Base-by-base conservation (phyloP, 1,140 invertebrate genomes). In the Drosophila ercepeae region DNA sequence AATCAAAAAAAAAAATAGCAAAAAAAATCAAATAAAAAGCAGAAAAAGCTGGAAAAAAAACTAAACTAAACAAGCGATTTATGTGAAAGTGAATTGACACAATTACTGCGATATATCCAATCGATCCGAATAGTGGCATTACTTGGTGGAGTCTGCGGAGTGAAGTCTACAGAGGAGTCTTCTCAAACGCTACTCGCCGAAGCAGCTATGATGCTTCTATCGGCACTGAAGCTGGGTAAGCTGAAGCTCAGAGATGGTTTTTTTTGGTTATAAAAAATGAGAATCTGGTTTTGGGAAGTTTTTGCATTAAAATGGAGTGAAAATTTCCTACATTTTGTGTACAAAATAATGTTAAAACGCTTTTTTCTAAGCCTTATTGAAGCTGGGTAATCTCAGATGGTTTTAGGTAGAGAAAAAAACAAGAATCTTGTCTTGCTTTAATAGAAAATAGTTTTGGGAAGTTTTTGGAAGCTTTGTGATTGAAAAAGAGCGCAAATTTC, bases 191-290 rank as follows among this genome's bases (percentile, higher is more conserved):
- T 44, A 58, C 36, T 32, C 55, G 54, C 54, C 46, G 75, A 52
- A 54, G 52, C 67, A 61, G 88, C 58, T 89, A 91, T 91, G 89
- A 91, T 91, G 89, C 89, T 91, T 63, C 68, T 91, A 89, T 91
- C 89, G 75, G 89, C 89, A 54, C 64, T 91, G 55, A 91, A 91
- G 86, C 83, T 91, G 89, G 89, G 89, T 91, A 91, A 77, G 83
- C 14, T 54, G 1, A n/a, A n/a, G 14, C n/a, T n/a, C n/a, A n/a
- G n/a, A n/a, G 16, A 13, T 8, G 41, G 36, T 14, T 14, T 16
- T 14, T 14, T 16, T 21, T 2, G 21, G 21, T 4, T 21, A 21
- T 21, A 2, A 21, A 21, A 21, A 21, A 2, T 21, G 21, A 21
- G 4, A 21, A 21, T 21, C 21, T 21, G 2, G 21, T 21, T 4